Evolutionary conservation across 2,113 vertebrate genomes (phyloP).

Genomic region (Numenius arquata): DNA sequence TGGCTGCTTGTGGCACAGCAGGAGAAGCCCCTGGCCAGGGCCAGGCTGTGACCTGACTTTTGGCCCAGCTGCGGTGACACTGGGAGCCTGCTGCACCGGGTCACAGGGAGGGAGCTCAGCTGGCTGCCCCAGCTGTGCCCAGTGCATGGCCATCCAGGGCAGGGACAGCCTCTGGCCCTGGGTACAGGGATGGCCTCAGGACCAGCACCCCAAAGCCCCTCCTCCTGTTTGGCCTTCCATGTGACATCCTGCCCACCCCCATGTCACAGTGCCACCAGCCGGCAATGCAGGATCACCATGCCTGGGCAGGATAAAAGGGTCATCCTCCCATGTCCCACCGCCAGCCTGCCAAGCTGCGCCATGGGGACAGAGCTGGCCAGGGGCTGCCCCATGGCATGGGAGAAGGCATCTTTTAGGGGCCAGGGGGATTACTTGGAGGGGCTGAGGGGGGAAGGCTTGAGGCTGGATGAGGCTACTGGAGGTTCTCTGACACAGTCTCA

Average conservation of each 20-base stretch:
- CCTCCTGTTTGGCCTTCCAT: not conserved
- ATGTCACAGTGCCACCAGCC: too few relatives aligned
- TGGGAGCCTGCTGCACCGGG: not conserved
- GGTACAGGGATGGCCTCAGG: fast-evolving
- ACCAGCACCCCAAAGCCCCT: not conserved
- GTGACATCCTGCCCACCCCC: not conserved
- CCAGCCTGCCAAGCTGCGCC: not conserved
- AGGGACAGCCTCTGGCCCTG: too few relatives aligned
- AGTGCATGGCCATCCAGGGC: too few relatives aligned
- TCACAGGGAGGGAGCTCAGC: not conserved
- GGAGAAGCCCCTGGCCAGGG: not conserved
- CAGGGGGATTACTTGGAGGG: not conserved
- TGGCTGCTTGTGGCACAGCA: not conserved
- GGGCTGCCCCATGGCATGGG: too few relatives aligned
- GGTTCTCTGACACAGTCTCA: not conserved
- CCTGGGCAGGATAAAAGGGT: not conserved
- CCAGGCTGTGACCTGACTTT: not conserved
- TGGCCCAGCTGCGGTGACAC: not conserved
- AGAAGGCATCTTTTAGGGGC: not conserved
- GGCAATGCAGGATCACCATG: fast-evolving
- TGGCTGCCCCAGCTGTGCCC: not conserved
- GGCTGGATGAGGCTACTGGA: not conserved
- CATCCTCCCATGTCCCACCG: not conserved
- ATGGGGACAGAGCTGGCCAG: too few relatives aligned
- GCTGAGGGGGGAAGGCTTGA: fast-evolving